Base-by-base conservation (phyloP, 1,140 invertebrate genomes). In the Caenorhabditis latens region DNA sequence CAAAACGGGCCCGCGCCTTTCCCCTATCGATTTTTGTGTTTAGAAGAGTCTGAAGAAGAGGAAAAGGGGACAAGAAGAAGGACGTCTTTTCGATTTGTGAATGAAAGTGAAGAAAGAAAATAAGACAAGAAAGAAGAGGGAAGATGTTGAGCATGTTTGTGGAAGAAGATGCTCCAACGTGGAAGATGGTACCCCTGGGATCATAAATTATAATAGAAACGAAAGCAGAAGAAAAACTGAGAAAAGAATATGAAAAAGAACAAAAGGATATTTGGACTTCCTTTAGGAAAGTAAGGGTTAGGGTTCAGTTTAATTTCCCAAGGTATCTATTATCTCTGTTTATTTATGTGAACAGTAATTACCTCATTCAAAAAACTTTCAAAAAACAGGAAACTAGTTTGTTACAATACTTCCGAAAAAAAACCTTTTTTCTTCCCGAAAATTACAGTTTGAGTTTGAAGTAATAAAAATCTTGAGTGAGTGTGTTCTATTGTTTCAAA, bases 61-160 rank as follows among this genome's bases (percentile, higher is more conserved):
- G 71, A 46, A 48, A 24, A 48, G 24, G 61, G 61, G 61, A 42
- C 24, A 43, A 71, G 21, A 79, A 79, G 71, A 79, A 79, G 46
- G 43, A 50, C 46, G 71, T 79, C 71, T 79, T 67, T 79, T 79
- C 71, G 71, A 79, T 79, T 79, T 79, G 71, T 79, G 71, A 79
- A 79, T 79, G 71, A 21, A 79, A 79, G 71, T 79, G 46, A 79
- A 50, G 71, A 79, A 71, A 79, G 71, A 79, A 79, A 79, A 79
- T n/a, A 42, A 79, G 40, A n/a, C 43, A 50, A 48, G 19, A 13
- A 79, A 48, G n/a, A 46, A 6, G 43, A n/a, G n/a, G 46, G 43
- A 79, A 79, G 71, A 48, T 79, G 71, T 50, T 79, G 71, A 50
- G 46, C 71, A 79, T 79, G 71, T 79, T 79, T 79, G 43, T 79